These are phyloP conservation scores for Struthidea cinerea DNA, from an alignment of 2,113 vertebrate species.

Conservation along the genomic window DNA sequence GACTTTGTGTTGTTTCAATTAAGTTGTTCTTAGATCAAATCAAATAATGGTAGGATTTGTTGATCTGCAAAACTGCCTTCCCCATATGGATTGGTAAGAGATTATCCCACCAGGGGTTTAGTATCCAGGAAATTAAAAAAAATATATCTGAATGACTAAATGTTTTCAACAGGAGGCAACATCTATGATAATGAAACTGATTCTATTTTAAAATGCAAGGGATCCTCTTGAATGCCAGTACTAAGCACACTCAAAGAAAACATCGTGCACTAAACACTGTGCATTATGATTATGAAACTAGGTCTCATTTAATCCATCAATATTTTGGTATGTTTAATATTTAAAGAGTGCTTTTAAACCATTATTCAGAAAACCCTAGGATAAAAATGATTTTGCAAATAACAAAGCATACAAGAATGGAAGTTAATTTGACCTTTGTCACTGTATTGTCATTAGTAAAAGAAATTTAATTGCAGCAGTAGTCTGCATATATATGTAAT, in stretches of 20 bases:
- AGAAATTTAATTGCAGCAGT: not conserved
- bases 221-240: constrained; percentile 8
- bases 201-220: constrained; percentile 63
- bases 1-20: constrained; percentile 44
- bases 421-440: constrained; percentile 51
- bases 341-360: constrained; percentile 56
- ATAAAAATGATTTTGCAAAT: constrained; percentile 50
- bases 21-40: constrained; percentile 53
- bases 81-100: constrained; percentile 60
- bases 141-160: constrained; percentile 24
- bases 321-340: constrained; percentile 59
- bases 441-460: constrained; percentile 14
- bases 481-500: constrained; percentile 7
- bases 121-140: constrained; percentile 60
- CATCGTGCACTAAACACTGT: constrained; percentile 1
- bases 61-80: constrained; percentile 34
- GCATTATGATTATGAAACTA: constrained; percentile 65
- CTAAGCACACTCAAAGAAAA: constrained; percentile 5
- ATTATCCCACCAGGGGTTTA: constrained; percentile 65
- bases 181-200: constrained; percentile 61
- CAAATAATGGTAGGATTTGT: constrained; percentile 57
- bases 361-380: constrained; percentile 24
- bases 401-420: constrained; percentile 4
- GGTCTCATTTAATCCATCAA: constrained; percentile 54
- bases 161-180: constrained; percentile 34